These are phyloP conservation scores for Luffia ferchaultella DNA, from an alignment of 2,888 invertebrate species.

Conservation along the genomic window DNA sequence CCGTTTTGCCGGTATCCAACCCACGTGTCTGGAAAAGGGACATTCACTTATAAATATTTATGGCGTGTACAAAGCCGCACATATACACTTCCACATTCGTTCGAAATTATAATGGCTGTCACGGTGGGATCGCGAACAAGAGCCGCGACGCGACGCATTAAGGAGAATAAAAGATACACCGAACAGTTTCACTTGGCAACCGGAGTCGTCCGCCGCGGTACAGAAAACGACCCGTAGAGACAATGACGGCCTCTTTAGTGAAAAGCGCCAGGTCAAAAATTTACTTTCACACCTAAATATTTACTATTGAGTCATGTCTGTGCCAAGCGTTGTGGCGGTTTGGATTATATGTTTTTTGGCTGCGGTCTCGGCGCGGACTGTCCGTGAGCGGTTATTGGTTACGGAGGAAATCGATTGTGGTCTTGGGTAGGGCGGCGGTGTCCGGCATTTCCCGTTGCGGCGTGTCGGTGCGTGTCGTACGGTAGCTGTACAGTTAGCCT, in stretches of 20 bases:
- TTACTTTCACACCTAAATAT: slow-evolving; percentile 26
- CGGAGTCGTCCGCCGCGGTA: slow-evolving; percentile 44
- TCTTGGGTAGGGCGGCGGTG: slow-evolving; percentile 26
- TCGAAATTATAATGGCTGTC: slow-evolving; percentile 61
- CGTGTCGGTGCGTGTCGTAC: slow-evolving; percentile 38
- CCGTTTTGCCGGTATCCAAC: slow-evolving; percentile 55
- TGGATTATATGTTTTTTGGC: slow-evolving; percentile 30
- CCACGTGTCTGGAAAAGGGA: slow-evolving; percentile 57
- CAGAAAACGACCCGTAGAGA: slow-evolving; percentile 33
- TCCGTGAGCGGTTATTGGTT: slow-evolving; percentile 28
- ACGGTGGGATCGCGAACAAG: slow-evolving; percentile 57
- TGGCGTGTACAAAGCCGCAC: slow-evolving; percentile 51
- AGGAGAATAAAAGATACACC: slow-evolving; percentile 50
- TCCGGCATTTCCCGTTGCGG: slow-evolving; percentile 45
- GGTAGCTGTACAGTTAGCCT: slow-evolving; percentile 51
- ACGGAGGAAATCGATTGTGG: slow-evolving; percentile 36
- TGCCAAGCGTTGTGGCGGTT: slow-evolving; percentile 4
- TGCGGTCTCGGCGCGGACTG: slow-evolving; percentile 17
- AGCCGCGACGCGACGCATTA: slow-evolving; percentile 57
- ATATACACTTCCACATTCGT: slow-evolving; percentile 59
- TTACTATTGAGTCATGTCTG: neutral
- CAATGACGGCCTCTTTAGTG: slow-evolving; percentile 6
- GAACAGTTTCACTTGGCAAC: slow-evolving; percentile 54
- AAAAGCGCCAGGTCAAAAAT: slow-evolving; percentile 16
- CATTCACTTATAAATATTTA: slow-evolving; percentile 63